Evolutionary conservation across 2,113 vertebrate genomes (phyloP).

Genomic region (Uria aalge): DNA sequence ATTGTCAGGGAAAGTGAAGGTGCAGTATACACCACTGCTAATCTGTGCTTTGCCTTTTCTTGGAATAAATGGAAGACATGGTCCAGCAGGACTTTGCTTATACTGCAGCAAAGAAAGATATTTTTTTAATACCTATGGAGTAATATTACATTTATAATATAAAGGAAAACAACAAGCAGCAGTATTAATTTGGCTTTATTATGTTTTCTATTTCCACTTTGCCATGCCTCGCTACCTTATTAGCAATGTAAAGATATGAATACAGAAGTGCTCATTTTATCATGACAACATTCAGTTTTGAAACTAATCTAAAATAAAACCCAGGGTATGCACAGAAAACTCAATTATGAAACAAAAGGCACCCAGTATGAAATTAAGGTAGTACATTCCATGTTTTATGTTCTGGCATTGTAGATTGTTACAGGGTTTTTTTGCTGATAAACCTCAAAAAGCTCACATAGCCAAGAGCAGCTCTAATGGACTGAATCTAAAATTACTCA

Average conservation of each 20-base stretch:
- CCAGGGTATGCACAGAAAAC: conserved; percentile 15
- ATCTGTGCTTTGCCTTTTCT: not conserved
- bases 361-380: conserved; percentile 59
- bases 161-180: not conserved
- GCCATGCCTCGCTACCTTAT: conserved; percentile 19
- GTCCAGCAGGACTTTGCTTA: not conserved
- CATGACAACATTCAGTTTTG: conserved; percentile 37
- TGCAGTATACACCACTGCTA: not conserved
- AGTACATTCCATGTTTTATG: conserved; percentile 25
- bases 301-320: conserved; percentile 67
- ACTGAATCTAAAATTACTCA: conserved; percentile 54
- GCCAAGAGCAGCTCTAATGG: conserved; percentile 53
- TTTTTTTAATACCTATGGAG: not conserved
- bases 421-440: conserved; percentile 17
- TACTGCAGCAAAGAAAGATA: not conserved
- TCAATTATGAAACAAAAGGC: conserved; percentile 63
- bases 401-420: conserved; percentile 34
- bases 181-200: conserved; percentile 1
- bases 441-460: conserved; percentile 26
- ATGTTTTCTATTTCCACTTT: conserved; percentile 18
- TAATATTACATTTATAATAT: not conserved
- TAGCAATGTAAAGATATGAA: conserved; percentile 37
- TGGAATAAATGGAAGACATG: not conserved
- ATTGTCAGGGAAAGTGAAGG: not conserved
- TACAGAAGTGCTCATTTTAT: conserved; percentile 30